Conservation (phyloP, 2,113 vertebrate species). For the Silurus asotus region DNA sequence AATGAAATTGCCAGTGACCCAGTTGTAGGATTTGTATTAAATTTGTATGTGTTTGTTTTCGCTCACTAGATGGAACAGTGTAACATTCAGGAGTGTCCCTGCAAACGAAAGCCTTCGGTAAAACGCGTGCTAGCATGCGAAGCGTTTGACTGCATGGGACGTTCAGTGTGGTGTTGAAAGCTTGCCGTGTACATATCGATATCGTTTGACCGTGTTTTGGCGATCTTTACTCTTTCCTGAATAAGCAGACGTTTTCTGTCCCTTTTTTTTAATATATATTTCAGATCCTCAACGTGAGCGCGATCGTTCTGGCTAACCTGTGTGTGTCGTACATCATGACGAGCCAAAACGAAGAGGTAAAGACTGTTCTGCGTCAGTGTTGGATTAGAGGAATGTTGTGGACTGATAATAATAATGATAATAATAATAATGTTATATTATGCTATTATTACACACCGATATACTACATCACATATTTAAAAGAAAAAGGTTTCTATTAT, state of each 20-base stretch:
- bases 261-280: neutral
- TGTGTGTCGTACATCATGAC: constrained; percentile 97
- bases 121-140: constrained; percentile 44
- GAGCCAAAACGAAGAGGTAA: constrained; percentile 90
- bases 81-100: constrained; percentile 81
- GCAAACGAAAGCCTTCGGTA: constrained; percentile 79
- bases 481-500: neutral
- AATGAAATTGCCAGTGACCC: neutral
- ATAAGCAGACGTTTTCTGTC: constrained; percentile 6
- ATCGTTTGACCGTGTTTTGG: neutral
- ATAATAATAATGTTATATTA: neutral
- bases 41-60: constrained; percentile 47
- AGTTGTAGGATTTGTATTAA: neutral
- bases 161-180: constrained; percentile 51
- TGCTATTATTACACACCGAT: neutral
- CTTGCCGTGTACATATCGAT: constrained; percentile 15
- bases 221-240: neutral
- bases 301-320: constrained; percentile 92
- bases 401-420: neutral
- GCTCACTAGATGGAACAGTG: constrained; percentile 76
- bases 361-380: neutral
- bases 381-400: neutral
- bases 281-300: constrained; percentile 88
- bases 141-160: constrained; percentile 45
- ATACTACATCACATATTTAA: neutral